Evolutionary conservation across 2,888 invertebrate genomes (phyloP).

Genomic region (Xanthorhoe spadicearia): DNA sequence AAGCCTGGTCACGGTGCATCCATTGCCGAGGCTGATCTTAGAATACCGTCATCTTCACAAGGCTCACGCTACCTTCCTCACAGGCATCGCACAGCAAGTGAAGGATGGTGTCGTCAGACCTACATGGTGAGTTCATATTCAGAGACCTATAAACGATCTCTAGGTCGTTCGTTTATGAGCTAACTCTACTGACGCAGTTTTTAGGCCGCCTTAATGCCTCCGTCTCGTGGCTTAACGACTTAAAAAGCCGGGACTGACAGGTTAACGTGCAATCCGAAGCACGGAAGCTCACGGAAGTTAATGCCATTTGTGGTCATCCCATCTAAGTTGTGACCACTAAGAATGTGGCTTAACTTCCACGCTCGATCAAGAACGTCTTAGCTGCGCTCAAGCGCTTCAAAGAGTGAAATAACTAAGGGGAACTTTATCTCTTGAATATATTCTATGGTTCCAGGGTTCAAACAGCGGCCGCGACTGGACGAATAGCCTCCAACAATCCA

Average conservation of each 20-base stretch:
- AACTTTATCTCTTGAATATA: not conserved
- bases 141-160: not conserved
- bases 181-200: not conserved
- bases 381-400: no score
- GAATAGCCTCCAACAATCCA: conserved; percentile 76
- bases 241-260: no score
- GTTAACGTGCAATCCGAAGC: no score
- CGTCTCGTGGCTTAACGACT: no score
- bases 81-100: conserved; percentile 71
- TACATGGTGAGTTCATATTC: conserved; percentile 62
- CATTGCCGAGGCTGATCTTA: conserved; percentile 73
- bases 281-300: no score
- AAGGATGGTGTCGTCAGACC: conserved; percentile 66
- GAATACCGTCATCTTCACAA: conserved; percentile 79
- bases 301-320: no score
- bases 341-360: no score
- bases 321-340: no score
- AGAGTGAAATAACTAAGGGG: no score
- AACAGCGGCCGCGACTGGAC: conserved; percentile 77
- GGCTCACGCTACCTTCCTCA: conserved; percentile 75
- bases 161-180: no score
- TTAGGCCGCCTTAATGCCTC: not conserved
- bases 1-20: conserved; percentile 65
- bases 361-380: no score
- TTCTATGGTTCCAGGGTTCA: conserved; percentile 67